Conservation (phyloP, 2,888 invertebrate species). For the Serrognathus titanus region DNA sequence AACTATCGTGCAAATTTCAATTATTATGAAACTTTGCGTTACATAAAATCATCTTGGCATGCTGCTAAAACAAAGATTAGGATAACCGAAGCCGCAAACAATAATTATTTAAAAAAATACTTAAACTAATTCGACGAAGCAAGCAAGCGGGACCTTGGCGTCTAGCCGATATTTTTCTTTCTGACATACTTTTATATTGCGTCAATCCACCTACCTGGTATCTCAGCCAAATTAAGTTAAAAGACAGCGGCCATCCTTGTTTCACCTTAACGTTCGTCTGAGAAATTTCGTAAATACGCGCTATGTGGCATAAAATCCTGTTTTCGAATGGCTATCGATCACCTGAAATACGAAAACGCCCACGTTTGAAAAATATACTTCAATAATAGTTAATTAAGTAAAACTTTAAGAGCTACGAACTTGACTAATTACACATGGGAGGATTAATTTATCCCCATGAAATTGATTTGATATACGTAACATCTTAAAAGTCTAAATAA, state of each 20-base stretch:
- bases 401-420: slow-evolving; percentile 1
- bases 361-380: slow-evolving; percentile 36
- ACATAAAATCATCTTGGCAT: too few relatives aligned
- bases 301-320: slow-evolving; percentile 31
- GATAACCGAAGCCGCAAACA: too few relatives aligned
- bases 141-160: slow-evolving; percentile 26
- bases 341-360: slow-evolving; percentile 36
- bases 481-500: too few relatives aligned
- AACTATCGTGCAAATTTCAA: too few relatives aligned
- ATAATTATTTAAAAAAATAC: too few relatives aligned
- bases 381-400: slow-evolving; percentile 31
- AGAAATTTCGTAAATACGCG: slow-evolving; percentile 17
- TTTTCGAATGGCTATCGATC: slow-evolving; percentile 37
- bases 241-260: slow-evolving; percentile 25
- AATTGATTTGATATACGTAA: background rate
- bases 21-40: too few relatives aligned
- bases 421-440: background rate
- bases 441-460: background rate
- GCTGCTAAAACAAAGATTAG: too few relatives aligned
- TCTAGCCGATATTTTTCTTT: slow-evolving; percentile 35
- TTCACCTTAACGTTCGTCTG: slow-evolving; percentile 19
- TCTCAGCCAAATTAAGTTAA: slow-evolving; percentile 34
- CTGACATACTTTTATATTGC: slow-evolving; percentile 31
- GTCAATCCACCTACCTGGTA: slow-evolving; percentile 34
- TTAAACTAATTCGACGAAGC: background rate